Percentiles rank a stretch among this genome's conserved stretches.
Conservation (phyloP, 1,140 invertebrate genomes). For the Trinorchestia longiramus region DNA sequence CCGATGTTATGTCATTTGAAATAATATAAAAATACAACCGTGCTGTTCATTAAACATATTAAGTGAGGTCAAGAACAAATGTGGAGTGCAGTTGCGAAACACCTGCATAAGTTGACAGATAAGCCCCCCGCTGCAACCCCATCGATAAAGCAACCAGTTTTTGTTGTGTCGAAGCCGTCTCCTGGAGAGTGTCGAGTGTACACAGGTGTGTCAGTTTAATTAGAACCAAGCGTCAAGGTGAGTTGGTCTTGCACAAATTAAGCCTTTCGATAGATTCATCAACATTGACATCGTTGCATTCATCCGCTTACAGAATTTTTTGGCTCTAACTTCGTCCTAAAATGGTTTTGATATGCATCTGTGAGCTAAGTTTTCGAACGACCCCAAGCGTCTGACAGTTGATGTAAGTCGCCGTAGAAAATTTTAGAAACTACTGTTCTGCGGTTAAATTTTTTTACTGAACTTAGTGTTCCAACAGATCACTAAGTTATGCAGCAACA, state of each 20-base stretch:
- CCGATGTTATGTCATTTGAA: background rate
- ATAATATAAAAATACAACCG: background rate
- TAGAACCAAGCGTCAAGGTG: conserved; percentile 24
- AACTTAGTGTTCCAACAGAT: too few species aligned
- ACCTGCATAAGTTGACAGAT: conserved; percentile 15
- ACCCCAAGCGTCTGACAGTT: background rate
- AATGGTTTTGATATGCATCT: background rate
- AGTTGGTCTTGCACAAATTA: conserved; percentile 7
- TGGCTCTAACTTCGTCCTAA: background rate
- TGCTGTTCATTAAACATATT: background rate
- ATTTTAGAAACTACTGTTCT: background rate
- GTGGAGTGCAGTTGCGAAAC: background rate
- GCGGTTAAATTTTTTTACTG: too few species aligned
- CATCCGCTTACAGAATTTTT: background rate
- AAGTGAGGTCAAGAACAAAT: background rate
- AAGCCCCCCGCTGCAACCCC: background rate
- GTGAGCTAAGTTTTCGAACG: background rate
- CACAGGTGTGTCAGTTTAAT: conserved; percentile 2
- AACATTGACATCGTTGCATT: background rate
- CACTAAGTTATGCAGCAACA: too few species aligned
- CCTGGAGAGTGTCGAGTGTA: background rate
- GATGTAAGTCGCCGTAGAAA: background rate
- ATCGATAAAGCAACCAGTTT: background rate
- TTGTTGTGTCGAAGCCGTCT: background rate
- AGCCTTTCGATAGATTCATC: background rate